Base-by-base conservation (phyloP, 2,797 vertebrate species). In the Spinus olivaceus region DNA sequence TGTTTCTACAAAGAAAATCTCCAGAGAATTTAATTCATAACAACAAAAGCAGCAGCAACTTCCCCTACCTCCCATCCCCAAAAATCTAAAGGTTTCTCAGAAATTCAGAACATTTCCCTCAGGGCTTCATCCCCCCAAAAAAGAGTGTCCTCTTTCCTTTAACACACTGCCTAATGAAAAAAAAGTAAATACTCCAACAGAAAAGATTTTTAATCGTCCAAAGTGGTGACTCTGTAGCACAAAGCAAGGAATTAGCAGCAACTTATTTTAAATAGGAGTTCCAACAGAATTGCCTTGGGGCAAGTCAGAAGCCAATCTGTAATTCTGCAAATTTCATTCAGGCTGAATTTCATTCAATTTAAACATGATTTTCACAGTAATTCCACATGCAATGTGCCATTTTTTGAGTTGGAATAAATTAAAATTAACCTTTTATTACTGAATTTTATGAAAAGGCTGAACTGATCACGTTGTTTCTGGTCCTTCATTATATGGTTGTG, bases 221-320 rank as follows among this genome's bases (percentile, higher is more conserved):
- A 89, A 94, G 18, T 50, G 39, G 35, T 81, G 51, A 46, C 77
- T 95, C 61, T 97, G 81, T 88, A 93, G 63, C 92, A 95, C 86
- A 94, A 95, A 96, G 88, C 77, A 95, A 93, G 61, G 80, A 94
- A 95, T 96, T 92, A 95, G 20, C 61, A 85, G 65, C 27, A 82
- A 73, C 70, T 54, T 80, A 94, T 94, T 95, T 85, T 87, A 79
- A 86, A 88, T 18, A 64, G 44, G 35, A 93, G 72, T 92, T 90
- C 79, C 57, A 96, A 78, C 14, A 82, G 37, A 88, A 95, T 21
- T 65, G 84, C 86, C 84, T 91, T 88, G 59, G 66, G 81, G 77
- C 23, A 87, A 96, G 95, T 95, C 57, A 86, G 94, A 95, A 94
- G 44, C 39, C 84, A 91, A 42, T 86, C 63, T 93, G 37, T 66